These are phyloP conservation scores for Mesitornis unicolor DNA, from an alignment of 2,113 vertebrate genomes.

Conservation along the genomic window DNA sequence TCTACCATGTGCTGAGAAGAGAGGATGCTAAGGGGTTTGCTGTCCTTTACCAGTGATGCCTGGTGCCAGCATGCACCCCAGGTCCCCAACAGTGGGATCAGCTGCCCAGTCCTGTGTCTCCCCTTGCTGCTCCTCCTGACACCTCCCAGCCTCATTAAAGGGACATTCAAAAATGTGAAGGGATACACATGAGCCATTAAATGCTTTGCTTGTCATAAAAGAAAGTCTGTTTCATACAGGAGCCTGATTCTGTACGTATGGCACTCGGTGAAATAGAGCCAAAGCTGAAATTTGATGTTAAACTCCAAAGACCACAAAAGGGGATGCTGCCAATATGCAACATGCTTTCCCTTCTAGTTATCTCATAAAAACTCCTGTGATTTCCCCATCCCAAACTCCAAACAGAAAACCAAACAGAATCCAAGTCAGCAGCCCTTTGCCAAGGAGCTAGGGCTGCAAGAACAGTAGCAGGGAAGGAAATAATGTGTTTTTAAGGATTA, in stretches of 20 bases:
- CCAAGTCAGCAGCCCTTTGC: not conserved
- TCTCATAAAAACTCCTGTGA: not conserved
- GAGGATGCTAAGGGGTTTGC: not conserved
- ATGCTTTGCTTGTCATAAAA: not conserved
- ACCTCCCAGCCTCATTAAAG: not conserved
- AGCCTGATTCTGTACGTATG: not conserved
- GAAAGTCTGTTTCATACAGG: not conserved
- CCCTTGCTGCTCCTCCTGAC: not conserved
- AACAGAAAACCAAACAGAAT: not conserved
- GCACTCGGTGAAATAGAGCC: not conserved
- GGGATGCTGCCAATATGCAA: not conserved
- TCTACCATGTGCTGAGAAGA: not conserved
- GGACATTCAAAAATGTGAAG: not conserved
- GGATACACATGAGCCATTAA: not conserved
- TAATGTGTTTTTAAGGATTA: not conserved
- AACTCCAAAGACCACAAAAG: not conserved
- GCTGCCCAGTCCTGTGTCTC: not conserved
- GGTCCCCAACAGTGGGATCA: not conserved
- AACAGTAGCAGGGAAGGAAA: not conserved
- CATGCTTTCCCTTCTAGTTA: not conserved
- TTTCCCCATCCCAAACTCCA: not conserved
- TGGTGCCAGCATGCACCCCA: accelerated
- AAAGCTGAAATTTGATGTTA: not conserved
- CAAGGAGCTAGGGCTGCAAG: not conserved
- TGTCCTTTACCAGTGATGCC: not conserved